A percentile compares a stretch with the other conserved stretches of the same genome.
Evolutionary conservation across 2,888 invertebrate genomes (phyloP).

Genomic region (Orchesella flavescens): DNA sequence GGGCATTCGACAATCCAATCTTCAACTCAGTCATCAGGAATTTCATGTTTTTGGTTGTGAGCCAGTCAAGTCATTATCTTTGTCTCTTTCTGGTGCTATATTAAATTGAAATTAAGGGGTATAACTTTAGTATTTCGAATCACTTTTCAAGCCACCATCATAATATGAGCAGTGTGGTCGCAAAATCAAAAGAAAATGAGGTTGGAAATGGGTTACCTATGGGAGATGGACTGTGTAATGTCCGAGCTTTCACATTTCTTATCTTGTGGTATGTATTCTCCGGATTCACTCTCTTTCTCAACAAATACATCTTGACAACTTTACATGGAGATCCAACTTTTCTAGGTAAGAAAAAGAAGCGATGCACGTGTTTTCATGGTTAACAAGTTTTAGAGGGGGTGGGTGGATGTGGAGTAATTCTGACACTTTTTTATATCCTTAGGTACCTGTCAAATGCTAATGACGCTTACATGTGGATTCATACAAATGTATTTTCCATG

Average conservation of each 20-base stretch:
- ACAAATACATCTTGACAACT: conserved; percentile 84
- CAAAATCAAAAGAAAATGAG: neutral
- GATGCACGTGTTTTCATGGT: too few species aligned
- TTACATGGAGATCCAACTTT: conserved; percentile 83
- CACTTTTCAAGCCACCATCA: too few species aligned
- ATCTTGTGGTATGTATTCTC: conserved; percentile 85
- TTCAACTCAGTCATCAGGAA: too few species aligned
- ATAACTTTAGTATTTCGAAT: too few species aligned
- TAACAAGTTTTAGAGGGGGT: too few species aligned
- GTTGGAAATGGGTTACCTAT: conserved; percentile 33
- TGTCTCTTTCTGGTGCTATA: too few species aligned
- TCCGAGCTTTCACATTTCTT: conserved; percentile 79
- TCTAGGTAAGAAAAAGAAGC: conserved; percentile 77
- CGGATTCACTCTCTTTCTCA: conserved; percentile 83
- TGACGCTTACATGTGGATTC: conserved; percentile 84
- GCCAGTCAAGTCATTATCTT: too few species aligned
- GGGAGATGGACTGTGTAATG: conserved; percentile 77
- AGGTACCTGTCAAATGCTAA: conserved; percentile 85
- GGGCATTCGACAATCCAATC: too few species aligned
- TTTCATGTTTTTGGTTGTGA: too few species aligned
- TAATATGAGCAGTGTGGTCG: neutral
- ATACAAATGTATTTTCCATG: conserved; percentile 84
- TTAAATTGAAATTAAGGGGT: too few species aligned
- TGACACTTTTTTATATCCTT: too few species aligned
- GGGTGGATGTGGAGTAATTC: too few species aligned